phyloP scores from a whole-genome alignment of 92 coral and sea anemone species.

The Nematostella vectensis region DNA sequence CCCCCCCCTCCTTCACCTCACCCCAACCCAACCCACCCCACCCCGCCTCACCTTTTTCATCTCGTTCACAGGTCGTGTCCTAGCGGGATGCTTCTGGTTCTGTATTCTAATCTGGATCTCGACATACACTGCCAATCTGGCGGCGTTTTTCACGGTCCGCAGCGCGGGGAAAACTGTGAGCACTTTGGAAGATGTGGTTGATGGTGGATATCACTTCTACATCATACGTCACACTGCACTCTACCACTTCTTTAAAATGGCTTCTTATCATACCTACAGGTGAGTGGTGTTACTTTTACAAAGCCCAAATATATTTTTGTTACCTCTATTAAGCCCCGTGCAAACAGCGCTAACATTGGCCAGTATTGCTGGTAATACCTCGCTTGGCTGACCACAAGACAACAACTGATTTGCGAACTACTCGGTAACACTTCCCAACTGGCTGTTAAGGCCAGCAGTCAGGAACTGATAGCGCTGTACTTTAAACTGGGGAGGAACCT shows the following conservation, averaged over 20 bases:
- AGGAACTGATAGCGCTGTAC: no score
- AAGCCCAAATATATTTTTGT: no score
- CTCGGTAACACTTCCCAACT: no score
- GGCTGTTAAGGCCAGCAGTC: no score
- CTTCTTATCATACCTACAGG: constrained; percentile 46
- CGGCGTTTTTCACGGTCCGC: constrained; percentile 73
- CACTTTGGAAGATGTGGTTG: constrained; percentile 55
- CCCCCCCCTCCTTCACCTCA: no score
- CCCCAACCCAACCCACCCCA: no score
- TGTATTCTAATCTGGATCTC: constrained; percentile 73
- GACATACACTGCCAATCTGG: constrained; percentile 71
- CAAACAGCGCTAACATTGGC: neutral
- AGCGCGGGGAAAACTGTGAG: constrained; percentile 50
- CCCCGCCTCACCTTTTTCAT: no score
- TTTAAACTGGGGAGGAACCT: no score
- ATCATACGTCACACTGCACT: constrained; percentile 49
- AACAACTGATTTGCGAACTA: no score
- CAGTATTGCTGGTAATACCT: neutral
- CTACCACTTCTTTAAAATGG: constrained; percentile 35
- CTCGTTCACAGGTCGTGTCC: constrained; percentile 69
- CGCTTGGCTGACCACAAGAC: neutral
- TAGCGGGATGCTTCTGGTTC: constrained; percentile 74
- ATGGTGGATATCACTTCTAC: constrained; percentile 49
- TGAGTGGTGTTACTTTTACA: no score
- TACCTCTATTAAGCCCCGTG: neutral